Conservation (phyloP, 2,888 invertebrate species). For the Platerodrilus igneus region DNA sequence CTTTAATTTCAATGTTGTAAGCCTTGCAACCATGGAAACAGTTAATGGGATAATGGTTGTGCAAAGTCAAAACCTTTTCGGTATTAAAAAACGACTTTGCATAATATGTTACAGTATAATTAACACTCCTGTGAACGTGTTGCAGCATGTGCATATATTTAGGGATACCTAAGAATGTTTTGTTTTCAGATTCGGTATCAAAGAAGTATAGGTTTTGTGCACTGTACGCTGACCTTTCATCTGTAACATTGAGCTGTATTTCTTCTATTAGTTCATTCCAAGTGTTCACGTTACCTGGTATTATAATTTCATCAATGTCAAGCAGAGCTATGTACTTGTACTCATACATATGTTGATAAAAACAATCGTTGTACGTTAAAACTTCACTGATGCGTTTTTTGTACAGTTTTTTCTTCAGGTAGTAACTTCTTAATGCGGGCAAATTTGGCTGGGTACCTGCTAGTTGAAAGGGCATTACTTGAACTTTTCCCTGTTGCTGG, state of each 20-base stretch:
- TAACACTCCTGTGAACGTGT: conserved; percentile 83
- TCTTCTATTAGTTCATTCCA: conserved; percentile 78
- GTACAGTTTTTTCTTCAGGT: conserved; percentile 76
- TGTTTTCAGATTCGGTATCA: no score
- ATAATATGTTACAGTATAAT: conserved; percentile 90
- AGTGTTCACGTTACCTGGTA: conserved; percentile 63
- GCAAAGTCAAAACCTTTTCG: conserved; percentile 79
- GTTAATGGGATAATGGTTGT: conserved; percentile 89
- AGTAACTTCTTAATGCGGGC: no score
- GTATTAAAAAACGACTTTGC: conserved; percentile 94
- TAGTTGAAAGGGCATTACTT: conserved; percentile 71
- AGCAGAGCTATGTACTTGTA: conserved; percentile 80
- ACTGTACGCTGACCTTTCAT: conserved; percentile 78
- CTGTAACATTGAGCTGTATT: conserved; percentile 58
- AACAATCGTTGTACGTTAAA: conserved; percentile 89
- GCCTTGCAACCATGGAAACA: conserved; percentile 81
- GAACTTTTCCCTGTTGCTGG: conserved; percentile 45
- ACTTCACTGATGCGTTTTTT: conserved; percentile 88
- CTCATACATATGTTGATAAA: conserved; percentile 80
- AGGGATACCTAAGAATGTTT: no score
- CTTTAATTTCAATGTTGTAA: conserved; percentile 73
- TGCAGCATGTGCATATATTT: conserved; percentile 90
- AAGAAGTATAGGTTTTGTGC: conserved; percentile 89
- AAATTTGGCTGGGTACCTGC: conserved; percentile 83
- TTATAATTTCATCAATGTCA: conserved; percentile 48